Conservation (phyloP, 1,140 invertebrate genomes). For the Araneus ventricosus region DNA sequence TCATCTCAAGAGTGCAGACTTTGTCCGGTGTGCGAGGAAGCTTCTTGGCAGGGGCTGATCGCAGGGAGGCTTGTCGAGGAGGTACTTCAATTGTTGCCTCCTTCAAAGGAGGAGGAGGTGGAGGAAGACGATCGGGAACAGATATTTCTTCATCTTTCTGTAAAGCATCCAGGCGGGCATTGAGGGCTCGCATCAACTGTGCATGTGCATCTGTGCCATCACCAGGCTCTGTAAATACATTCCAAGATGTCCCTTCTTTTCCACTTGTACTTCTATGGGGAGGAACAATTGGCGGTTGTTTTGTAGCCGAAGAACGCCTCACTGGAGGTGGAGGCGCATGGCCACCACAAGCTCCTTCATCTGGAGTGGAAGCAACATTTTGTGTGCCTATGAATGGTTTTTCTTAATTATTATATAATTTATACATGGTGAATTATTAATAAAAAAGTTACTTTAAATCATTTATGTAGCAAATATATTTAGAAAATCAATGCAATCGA, state of each 20-base stretch:
- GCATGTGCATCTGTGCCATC: conserved; percentile 64
- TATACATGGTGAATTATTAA: too few species aligned
- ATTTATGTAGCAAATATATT: too few species aligned
- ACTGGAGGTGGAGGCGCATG: conserved; percentile 66
- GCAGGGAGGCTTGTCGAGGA: conserved; percentile 10
- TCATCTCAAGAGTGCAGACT: conserved; percentile 42
- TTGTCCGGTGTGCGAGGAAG: conserved; percentile 66
- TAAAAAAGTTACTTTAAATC: too few species aligned
- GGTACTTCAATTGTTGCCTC: neutral
- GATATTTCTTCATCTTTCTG: conserved; percentile 32
- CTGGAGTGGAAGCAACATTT: neutral
- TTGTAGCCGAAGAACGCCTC: conserved; percentile 55
- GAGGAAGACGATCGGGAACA: conserved; percentile 33
- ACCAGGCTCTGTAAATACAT: conserved; percentile 60
- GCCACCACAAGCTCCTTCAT: conserved; percentile 58
- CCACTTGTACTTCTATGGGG: conserved; percentile 38
- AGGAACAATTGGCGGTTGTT: conserved; percentile 63
- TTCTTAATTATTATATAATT: neutral
- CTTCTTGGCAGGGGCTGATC: conserved; percentile 60
- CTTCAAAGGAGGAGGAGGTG: conserved; percentile 37
- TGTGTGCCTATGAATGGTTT: neutral
- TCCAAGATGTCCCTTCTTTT: conserved; percentile 68
- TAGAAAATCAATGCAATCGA: too few species aligned
- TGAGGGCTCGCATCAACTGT: conserved; percentile 71
- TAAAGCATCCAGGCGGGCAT: conserved; percentile 63